Percentiles rank a stretch among this genome's conserved stretches.
These are phyloP conservation scores for Paratilapia polleni DNA, from an alignment of 2,113 vertebrate species.

Conservation along the genomic window DNA sequence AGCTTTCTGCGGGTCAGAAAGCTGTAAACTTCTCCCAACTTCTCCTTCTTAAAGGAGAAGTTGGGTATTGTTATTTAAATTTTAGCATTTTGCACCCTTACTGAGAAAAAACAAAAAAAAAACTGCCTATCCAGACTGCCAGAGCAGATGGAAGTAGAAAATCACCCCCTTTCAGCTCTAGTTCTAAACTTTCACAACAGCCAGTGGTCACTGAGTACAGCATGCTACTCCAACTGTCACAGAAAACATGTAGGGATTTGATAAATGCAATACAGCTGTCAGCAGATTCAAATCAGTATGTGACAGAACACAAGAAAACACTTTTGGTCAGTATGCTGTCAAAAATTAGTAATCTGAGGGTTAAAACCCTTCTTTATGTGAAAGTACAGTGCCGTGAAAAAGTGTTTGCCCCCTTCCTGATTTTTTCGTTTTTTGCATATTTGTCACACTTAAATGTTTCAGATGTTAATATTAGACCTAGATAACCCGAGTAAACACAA, in stretches of 20 bases:
- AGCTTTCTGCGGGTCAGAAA: too few relatives aligned
- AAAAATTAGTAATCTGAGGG: neutral
- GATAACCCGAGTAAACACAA: too few relatives aligned
- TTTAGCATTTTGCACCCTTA: neutral
- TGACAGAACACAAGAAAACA: neutral
- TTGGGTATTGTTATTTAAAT: slow-evolving; percentile 3
- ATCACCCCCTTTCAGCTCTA: neutral
- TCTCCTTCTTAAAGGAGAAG: neutral
- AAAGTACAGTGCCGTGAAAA: too few relatives aligned
- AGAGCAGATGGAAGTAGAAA: neutral
- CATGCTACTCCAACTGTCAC: neutral
- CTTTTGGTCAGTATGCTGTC: neutral
- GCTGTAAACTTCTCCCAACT: too few relatives aligned
- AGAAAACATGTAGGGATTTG: neutral
- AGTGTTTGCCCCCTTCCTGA: too few relatives aligned
- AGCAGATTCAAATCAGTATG: neutral
- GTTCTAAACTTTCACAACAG: neutral
- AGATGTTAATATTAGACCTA: too few relatives aligned
- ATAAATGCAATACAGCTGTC: neutral
- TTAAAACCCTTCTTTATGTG: neutral
- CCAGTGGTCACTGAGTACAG: neutral
- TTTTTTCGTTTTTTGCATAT: too few relatives aligned
- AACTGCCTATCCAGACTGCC: neutral
- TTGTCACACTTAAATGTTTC: too few relatives aligned
- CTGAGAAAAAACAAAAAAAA: neutral